Conservation (phyloP, 2,797 vertebrate genomes). For the Pteropus rufus region DNA sequence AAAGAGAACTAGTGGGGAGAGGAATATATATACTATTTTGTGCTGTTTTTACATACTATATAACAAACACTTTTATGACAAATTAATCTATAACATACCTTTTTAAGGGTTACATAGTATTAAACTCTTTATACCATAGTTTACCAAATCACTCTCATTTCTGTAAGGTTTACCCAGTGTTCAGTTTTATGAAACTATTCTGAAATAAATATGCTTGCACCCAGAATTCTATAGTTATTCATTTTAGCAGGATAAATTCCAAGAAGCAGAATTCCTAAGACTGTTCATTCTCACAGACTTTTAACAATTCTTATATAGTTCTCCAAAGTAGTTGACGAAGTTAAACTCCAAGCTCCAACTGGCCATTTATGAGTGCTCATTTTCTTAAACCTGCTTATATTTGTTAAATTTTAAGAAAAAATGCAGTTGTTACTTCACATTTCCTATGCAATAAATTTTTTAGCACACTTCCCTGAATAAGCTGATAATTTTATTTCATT, state of each 20-base stretch:
- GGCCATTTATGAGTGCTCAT: background rate
- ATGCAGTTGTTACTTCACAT: background rate
- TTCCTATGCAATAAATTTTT: conserved; percentile 30
- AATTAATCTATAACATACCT: background rate
- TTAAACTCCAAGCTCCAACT: conserved; percentile 29
- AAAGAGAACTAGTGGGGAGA: background rate
- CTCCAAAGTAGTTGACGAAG: background rate
- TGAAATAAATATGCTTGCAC: conserved; percentile 24
- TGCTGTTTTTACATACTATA: background rate
- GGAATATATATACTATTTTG: background rate
- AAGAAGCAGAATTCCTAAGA: background rate
- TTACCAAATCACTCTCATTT: background rate
- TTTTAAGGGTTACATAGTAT: background rate
- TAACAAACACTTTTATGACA: background rate
- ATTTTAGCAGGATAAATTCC: conserved; percentile 24
- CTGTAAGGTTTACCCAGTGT: background rate
- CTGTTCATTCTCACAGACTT: conserved; percentile 16
- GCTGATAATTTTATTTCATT: conserved; percentile 12
- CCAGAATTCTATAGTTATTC: background rate
- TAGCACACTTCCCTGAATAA: background rate
- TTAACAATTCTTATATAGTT: background rate
- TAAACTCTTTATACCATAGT: background rate
- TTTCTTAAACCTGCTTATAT: conserved; percentile 23
- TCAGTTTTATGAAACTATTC: conserved; percentile 21
- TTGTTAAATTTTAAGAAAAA: conserved; percentile 45